phyloP scores from a whole-genome alignment of 1,140 invertebrate genomes.

The Cryptotermes secundus region DNA sequence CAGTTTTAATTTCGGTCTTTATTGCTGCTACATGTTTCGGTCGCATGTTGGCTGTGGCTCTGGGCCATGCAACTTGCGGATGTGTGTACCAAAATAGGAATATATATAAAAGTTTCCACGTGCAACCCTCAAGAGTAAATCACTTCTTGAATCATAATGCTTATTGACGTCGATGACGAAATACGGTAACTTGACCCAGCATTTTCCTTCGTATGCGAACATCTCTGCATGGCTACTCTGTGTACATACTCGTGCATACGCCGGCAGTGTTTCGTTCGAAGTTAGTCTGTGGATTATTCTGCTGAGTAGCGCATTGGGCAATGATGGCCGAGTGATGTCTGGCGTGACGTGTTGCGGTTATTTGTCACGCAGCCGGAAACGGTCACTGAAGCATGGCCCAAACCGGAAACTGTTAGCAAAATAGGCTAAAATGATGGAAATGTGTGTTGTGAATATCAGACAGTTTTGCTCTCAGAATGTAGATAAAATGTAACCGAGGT shows the following conservation, averaged over 20 bases:
- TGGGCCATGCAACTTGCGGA: no score
- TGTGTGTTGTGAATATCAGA: background rate
- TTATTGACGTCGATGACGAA: no score
- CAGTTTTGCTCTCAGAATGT: background rate
- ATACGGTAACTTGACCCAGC: no score
- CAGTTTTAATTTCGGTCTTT: no score
- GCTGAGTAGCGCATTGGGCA: background rate
- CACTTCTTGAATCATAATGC: no score
- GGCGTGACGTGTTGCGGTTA: background rate
- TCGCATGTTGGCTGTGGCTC: no score
- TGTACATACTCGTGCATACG: background rate
- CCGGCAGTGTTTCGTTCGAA: background rate
- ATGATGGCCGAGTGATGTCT: background rate
- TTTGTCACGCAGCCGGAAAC: constrained; percentile 1
- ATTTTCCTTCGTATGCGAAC: no score
- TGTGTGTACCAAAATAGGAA: no score
- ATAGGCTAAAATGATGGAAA: constrained; percentile 2
- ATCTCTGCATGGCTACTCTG: no score
- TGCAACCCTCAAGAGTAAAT: no score
- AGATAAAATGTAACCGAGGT: background rate
- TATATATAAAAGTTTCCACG: no score
- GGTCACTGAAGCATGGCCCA: background rate
- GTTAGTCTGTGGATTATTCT: background rate
- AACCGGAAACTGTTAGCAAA: background rate
- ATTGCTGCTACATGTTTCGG: no score